A percentile compares a stretch with the other conserved stretches of the same genome.
These are phyloP conservation scores for Takifugu rubripes DNA, from an alignment of 2,797 vertebrate species.

Conservation along the genomic window DNA sequence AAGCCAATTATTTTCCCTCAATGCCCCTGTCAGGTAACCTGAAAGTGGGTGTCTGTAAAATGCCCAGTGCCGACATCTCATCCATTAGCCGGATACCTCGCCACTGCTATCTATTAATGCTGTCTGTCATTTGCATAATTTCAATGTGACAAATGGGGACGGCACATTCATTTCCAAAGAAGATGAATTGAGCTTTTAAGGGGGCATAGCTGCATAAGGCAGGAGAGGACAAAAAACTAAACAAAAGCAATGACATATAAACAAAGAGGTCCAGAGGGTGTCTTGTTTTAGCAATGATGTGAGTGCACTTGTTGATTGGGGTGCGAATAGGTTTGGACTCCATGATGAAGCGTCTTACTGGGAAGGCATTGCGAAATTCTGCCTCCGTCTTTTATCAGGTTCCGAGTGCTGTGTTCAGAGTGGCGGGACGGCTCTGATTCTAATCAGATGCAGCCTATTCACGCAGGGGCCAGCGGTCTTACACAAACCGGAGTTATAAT, in stretches of 20 bases:
- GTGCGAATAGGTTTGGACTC: conserved; percentile 37
- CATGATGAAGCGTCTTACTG: conserved; percentile 41
- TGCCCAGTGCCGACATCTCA: conserved; percentile 68
- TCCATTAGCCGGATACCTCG: conserved; percentile 72
- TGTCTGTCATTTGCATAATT: conserved; percentile 80
- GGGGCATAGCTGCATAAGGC: conserved; percentile 35
- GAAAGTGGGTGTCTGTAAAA: conserved; percentile 73
- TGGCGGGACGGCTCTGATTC: conserved; percentile 41
- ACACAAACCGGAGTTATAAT: conserved; percentile 41
- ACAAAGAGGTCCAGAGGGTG: conserved; percentile 46
- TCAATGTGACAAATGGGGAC: conserved; percentile 76
- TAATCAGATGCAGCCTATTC: conserved; percentile 49
- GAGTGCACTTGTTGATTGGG: conserved; percentile 51
- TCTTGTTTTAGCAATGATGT: conserved; percentile 29
- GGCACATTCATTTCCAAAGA: conserved; percentile 67
- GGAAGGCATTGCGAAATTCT: conserved; percentile 39
- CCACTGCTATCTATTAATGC: conserved; percentile 73
- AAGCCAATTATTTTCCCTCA: conserved; percentile 80
- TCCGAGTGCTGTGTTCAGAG: conserved; percentile 32
- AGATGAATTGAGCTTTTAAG: conserved; percentile 73
- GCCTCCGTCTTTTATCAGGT: not conserved
- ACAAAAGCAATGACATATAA: conserved; percentile 57
- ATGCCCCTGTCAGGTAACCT: conserved; percentile 77
- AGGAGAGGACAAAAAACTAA: conserved; percentile 40
- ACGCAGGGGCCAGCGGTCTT: conserved; percentile 27